Base-by-base conservation (phyloP, 2,797 vertebrate species). In the Anas georgica region DNA sequence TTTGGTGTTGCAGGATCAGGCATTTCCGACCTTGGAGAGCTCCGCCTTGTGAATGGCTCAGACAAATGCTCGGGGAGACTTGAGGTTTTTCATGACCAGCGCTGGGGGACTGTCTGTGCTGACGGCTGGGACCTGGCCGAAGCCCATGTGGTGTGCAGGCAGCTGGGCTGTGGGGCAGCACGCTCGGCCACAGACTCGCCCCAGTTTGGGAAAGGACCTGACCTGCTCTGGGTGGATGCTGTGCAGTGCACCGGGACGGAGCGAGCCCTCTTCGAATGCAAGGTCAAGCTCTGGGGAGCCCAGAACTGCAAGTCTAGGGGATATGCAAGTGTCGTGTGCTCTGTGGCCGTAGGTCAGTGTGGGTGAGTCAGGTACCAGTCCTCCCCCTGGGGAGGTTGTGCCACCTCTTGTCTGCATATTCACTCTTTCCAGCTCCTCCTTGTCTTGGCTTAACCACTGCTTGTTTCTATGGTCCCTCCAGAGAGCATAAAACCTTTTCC, bases 211-310 rank as follows among this genome's bases (percentile, higher is more conserved):
- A 15, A 8, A 7, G 96, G 92, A 54, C 75, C 60, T 14, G 78
- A 80, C 31, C 48, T 48, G 17, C 81, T 94, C 74, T 95, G 94
- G 86, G 48, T 94, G 46, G 90, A 94, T 15, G 64, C 92, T 0
- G 46, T 94, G 28, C 66, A 84, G 13, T 97, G 96, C 80, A 43
- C 4, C 0, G 95, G 96, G n/a, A 54, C 6, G 0, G 97, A 97
- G 35, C 12, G 3, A 7, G 45, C 79, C 13, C 50, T 97, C 56
- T 86, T 94, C 2, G 90, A 95, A 29, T 96, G 97, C 91, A 41
- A 68, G 12, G 56, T 70, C 63, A 86, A 86, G 39, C 20, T 74
- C 8, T 91, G 93, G 80, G 91, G 84, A 0, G 2, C 18, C 3
- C 3, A 46, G 43, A 58, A 43, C 59, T 94, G 92, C 85, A 68